Evolutionary conservation across 2,113 vertebrate genomes (phyloP).

Genomic region (Bathybates hornii): DNA sequence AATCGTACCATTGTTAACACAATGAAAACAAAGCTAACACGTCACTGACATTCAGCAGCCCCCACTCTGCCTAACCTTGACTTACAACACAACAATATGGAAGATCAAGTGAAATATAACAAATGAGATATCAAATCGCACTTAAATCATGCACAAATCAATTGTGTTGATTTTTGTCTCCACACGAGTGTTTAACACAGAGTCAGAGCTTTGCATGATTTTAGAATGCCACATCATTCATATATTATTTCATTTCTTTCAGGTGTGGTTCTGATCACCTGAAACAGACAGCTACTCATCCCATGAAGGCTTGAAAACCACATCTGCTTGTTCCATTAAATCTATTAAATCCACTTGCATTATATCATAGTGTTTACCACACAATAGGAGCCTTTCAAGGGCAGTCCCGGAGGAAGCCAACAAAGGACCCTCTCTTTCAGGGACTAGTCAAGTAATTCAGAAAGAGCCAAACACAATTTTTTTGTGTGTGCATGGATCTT

Average conservation of each 20-base stretch:
- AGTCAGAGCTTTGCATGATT: background rate
- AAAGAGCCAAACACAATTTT: slow-evolving; percentile 57
- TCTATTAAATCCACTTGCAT: slow-evolving; percentile 68
- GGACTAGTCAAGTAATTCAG: slow-evolving; percentile 62
- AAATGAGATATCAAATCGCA: background rate
- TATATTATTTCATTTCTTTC: slow-evolving; percentile 37
- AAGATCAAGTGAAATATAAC: background rate
- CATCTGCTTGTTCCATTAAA: slow-evolving; percentile 67
- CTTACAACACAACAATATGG: slow-evolving; percentile 24
- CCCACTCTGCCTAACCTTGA: slow-evolving; percentile 40
- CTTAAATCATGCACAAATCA: background rate
- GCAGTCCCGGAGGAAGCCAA: slow-evolving; percentile 59
- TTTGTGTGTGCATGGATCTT: slow-evolving; percentile 18
- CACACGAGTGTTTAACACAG: background rate
- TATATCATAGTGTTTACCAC: slow-evolving; percentile 65
- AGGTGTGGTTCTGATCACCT: slow-evolving; percentile 33
- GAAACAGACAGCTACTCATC: slow-evolving; percentile 36
- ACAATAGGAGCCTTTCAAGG: slow-evolving; percentile 70
- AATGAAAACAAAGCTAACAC: slow-evolving; percentile 68
- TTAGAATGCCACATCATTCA: background rate
- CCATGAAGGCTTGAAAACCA: slow-evolving; percentile 37
- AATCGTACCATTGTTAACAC: slow-evolving; percentile 66
- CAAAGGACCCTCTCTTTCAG: slow-evolving; percentile 61
- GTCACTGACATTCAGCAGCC: slow-evolving; percentile 46
- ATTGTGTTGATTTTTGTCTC: background rate